Conservation (phyloP, 2,888 invertebrate species). For the Drosophila vallismaia region DNA sequence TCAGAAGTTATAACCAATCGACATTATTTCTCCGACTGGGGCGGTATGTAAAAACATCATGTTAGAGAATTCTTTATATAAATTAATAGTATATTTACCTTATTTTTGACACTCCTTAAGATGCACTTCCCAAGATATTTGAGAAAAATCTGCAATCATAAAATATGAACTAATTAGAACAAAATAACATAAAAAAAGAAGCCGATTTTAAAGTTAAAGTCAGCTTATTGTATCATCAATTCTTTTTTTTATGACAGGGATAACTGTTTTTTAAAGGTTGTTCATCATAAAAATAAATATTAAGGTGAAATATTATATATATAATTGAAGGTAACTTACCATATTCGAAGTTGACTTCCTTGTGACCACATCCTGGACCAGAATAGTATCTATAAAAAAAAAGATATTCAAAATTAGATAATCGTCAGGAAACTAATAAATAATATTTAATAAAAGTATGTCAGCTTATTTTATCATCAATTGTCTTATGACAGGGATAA, state of each 20-base stretch:
- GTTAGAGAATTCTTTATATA: not conserved
- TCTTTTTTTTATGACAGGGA: slow-evolving; percentile 4
- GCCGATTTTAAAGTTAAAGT: not conserved
- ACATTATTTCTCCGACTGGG: slow-evolving; percentile 44
- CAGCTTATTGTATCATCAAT: slow-evolving; percentile 1
- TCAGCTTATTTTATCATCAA: slow-evolving; percentile 61
- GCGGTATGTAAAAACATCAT: slow-evolving; percentile 37
- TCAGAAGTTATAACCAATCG: slow-evolving; percentile 36
- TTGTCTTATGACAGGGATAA: slow-evolving; percentile 56
- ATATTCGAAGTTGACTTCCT: not conserved
- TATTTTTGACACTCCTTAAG: not conserved
- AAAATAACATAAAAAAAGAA: not conserved
- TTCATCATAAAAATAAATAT: not conserved
- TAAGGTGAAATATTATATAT: not conserved
- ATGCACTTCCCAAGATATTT: too few relatives aligned
- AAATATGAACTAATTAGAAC: not conserved
- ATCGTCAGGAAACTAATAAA: not conserved
- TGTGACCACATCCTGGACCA: not conserved
- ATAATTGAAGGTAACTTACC: not conserved
- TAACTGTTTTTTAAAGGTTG: slow-evolving; percentile 1
- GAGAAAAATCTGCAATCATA: not conserved
- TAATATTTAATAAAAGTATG: not conserved
- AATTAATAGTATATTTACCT: not conserved
- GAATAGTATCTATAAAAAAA: not conserved
- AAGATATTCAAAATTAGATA: not conserved